These are phyloP conservation scores for Pocillopora grandis DNA, from an alignment of 92 coral and sea anemone genomes.

Conservation along the genomic window DNA sequence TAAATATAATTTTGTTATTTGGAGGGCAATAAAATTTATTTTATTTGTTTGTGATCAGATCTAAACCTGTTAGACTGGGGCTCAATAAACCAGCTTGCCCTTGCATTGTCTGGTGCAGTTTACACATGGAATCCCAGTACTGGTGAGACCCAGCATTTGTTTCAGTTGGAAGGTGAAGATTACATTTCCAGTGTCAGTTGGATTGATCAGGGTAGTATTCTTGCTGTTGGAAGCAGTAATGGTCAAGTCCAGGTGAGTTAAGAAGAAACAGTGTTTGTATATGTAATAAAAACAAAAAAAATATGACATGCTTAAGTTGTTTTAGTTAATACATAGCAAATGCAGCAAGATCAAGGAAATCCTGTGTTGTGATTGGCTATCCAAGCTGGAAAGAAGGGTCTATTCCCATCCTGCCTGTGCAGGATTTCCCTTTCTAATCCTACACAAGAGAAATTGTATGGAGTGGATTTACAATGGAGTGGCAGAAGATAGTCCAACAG, in stretches of 20 bases:
- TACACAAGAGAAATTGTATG: no score
- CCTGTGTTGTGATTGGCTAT: no score
- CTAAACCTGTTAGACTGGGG: conserved; percentile 97
- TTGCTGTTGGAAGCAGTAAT: conserved; percentile 79
- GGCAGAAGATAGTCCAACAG: no score
- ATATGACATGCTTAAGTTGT: no score
- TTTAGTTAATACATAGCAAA: no score
- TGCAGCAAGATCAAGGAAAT: no score
- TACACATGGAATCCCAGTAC: conserved; percentile 79
- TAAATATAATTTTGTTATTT: no score
- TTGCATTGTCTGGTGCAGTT: conserved; percentile 81
- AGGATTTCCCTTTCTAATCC: no score
- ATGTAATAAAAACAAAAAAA: no score
- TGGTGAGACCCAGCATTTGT: conserved; percentile 67
- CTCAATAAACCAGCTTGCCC: conserved; percentile 69
- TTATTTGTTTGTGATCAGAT: conserved; percentile 50
- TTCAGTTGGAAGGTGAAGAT: conserved; percentile 81
- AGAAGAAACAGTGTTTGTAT: neutral
- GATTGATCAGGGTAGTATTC: conserved; percentile 77
- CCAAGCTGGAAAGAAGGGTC: no score
- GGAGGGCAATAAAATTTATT: neutral
- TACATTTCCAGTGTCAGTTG: conserved; percentile 89
- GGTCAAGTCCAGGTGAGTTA: conserved; percentile 75
- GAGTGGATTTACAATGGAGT: no score
- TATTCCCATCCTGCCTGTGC: no score